These are phyloP conservation scores for Centrocercus urophasianus DNA, from an alignment of 2,113 vertebrate species.

Conservation along the genomic window DNA sequence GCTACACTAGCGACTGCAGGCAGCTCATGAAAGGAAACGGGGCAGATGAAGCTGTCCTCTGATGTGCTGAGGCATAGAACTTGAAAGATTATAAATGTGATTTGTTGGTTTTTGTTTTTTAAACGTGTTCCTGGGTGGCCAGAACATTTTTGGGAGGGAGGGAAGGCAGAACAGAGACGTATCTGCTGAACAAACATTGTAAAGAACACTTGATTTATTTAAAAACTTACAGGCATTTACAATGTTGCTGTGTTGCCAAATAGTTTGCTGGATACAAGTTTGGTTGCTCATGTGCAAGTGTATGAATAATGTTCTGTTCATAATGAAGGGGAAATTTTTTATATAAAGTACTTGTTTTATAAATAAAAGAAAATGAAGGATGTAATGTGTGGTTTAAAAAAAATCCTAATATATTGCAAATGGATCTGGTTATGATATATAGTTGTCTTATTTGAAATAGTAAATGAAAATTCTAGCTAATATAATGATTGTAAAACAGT, in stretches of 20 bases:
- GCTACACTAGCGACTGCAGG: constrained; percentile 40
- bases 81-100: background rate
- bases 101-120: constrained; percentile 7
- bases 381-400: constrained; percentile 76
- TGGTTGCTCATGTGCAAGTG: constrained; percentile 71
- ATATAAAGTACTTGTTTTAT: constrained; percentile 82
- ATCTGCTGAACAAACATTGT: constrained; percentile 61
- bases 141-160: constrained; percentile 32
- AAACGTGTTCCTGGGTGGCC: constrained; percentile 54
- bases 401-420: constrained; percentile 73
- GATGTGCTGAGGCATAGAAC: constrained; percentile 23
- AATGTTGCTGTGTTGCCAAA: constrained; percentile 76
- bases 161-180: constrained; percentile 10
- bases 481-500: constrained; percentile 80
- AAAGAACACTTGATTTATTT: constrained; percentile 63
- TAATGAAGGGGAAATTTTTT: constrained; percentile 79
- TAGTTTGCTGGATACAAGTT: constrained; percentile 71
- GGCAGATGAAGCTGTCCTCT: constrained; percentile 18
- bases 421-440: constrained; percentile 69
- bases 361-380: constrained; percentile 81
- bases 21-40: constrained; percentile 33
- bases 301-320: constrained; percentile 75
- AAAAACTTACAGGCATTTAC: constrained; percentile 56
- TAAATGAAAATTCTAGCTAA: constrained; percentile 77
- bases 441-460: constrained; percentile 79